Base-by-base conservation (phyloP, 2,888 invertebrate species). In the Hemithea aestivaria region DNA sequence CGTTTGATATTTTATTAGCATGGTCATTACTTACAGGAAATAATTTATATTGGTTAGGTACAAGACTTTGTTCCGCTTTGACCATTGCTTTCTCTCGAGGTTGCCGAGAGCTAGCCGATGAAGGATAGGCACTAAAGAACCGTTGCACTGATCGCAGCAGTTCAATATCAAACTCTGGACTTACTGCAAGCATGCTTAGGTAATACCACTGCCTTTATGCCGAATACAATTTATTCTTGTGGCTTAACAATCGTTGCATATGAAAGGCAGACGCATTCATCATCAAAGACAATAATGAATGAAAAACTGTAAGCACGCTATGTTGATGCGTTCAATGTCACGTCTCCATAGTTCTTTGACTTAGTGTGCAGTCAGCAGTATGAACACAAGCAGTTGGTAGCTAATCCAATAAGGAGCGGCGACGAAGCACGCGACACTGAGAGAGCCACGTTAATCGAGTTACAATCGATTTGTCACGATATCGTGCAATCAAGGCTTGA, bases 381-480 rank as follows among this genome's bases (percentile, higher is more conserved):
- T n/a, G 16, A 10, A 20, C 10, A 24, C 35, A 12, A 10, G 35
- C 20, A 6, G 27, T 42, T 25, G 38, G 10, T 32, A 26, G 36
- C 23, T 52, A 49, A 65, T 63, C 58, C 58, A 57, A 62, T 64
- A 59, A 47, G 30, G 35, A 38, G 42, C 39, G 25, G 35, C 35
- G 49, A 35, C 34, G 35, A 47, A 34, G 49, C 46, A 47, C 53
- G 44, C 48, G 51, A 50, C 37, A 51, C 49, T 51, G 56, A 51
- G 52, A 45, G 50, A 51, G 52, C 50, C 49, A 49, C 40, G 38
- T 40, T 74, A 74, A 77, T 73, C 69, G 65, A 72, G 59, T 73
- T 73, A 70, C 45, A 63, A 74, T 70, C 70, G 70, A 75, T 73
- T 69, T 53, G 69, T 54, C 66, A 69, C 73, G 66, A 62, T 53